These are phyloP conservation scores for Conchocele bisecta DNA, from an alignment of 2,888 invertebrate species.

Conservation along the genomic window DNA sequence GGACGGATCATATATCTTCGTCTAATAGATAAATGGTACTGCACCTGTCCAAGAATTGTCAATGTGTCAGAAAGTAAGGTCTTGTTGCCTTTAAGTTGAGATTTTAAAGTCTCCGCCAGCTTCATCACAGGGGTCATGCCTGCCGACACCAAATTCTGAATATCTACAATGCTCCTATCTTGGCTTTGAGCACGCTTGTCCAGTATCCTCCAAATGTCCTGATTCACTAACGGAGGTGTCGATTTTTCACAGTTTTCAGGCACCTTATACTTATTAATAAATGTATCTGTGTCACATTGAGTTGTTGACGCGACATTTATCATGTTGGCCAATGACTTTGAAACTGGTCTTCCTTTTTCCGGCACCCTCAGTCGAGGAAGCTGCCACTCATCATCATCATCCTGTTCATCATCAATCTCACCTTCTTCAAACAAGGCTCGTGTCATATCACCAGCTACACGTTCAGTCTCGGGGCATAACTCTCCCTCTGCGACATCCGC, in stretches of 20 bases:
- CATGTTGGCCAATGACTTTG: background rate
- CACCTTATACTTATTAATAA: background rate
- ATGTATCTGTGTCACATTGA: background rate
- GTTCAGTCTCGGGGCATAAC: too few relatives aligned
- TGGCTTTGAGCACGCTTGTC: background rate
- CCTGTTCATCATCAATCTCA: too few relatives aligned
- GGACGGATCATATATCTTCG: constrained; percentile 3
- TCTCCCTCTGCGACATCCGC: too few relatives aligned
- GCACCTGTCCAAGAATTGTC: background rate
- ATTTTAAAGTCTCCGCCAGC: background rate
- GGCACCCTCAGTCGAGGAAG: background rate
- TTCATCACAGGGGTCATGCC: background rate
- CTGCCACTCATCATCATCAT: background rate
- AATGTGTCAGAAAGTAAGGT: background rate
- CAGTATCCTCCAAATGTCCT: background rate
- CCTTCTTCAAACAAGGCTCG: too few relatives aligned
- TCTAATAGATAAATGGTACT: background rate
- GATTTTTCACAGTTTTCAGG: constrained; percentile 1
- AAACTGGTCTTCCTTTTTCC: background rate
- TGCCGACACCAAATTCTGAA: background rate
- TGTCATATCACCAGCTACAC: too few relatives aligned
- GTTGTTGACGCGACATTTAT: background rate
- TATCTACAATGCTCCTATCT: background rate
- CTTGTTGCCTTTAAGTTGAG: background rate
- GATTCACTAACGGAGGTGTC: background rate